phyloP scores from a whole-genome alignment of 2,113 vertebrate genomes.

The Thunnus maccoyii region DNA sequence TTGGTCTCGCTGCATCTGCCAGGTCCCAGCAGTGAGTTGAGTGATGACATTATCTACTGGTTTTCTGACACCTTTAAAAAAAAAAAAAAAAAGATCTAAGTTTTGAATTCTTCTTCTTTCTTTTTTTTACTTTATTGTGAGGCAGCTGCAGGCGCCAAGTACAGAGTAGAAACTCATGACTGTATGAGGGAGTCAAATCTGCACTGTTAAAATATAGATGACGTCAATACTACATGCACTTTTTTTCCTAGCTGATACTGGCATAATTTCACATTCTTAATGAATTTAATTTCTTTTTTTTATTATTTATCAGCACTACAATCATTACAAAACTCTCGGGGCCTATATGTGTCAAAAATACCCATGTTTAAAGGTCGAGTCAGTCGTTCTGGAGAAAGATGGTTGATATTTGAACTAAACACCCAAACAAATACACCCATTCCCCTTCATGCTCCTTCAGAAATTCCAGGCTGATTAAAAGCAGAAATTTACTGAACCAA shows the following conservation, averaged over 20 bases:
- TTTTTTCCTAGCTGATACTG: neutral
- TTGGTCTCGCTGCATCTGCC: neutral
- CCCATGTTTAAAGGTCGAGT: too few species aligned
- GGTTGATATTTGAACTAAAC: too few species aligned
- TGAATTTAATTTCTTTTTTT: neutral
- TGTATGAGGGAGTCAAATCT: neutral
- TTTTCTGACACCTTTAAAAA: constrained; percentile 22
- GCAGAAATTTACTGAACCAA: too few species aligned
- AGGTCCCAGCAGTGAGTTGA: neutral
- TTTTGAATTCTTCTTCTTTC: neutral
- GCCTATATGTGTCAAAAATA: too few species aligned
- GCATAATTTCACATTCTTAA: neutral
- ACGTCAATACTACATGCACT: too few species aligned
- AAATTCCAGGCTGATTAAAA: too few species aligned
- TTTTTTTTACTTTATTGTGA: neutral
- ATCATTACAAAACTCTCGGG: too few species aligned
- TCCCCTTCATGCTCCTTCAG: too few species aligned
- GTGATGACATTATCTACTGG: constrained; percentile 26
- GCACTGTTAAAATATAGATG: too few species aligned
- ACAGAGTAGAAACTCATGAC: neutral
- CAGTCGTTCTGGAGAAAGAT: too few species aligned
- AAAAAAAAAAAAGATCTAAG: neutral
- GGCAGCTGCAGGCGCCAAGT: neutral
- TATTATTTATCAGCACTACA: neutral
- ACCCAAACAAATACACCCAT: too few species aligned